These are phyloP conservation scores for Drosophila anomelani DNA, from an alignment of 2,888 invertebrate species.

Conservation along the genomic window DNA sequence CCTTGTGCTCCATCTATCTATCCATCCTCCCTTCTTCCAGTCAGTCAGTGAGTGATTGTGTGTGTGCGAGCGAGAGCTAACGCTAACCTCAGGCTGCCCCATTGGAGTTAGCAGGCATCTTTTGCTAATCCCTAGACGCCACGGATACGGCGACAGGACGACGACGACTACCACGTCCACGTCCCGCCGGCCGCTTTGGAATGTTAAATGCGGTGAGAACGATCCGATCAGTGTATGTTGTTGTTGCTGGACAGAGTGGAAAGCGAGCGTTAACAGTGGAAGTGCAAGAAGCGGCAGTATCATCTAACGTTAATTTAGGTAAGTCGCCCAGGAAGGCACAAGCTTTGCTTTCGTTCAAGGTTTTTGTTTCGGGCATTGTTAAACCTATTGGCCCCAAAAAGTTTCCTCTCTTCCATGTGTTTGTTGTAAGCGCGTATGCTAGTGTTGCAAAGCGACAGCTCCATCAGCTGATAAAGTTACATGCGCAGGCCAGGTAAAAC, in stretches of 20 bases:
- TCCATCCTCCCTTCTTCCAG: conserved; percentile 53
- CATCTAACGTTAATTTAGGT: conserved; percentile 76
- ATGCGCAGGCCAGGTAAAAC: conserved; percentile 35
- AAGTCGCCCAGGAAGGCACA: conserved; percentile 35
- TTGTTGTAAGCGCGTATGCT: conserved; percentile 53
- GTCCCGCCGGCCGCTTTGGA: conserved; percentile 80
- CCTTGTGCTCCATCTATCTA: conserved; percentile 15
- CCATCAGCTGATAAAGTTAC: conserved; percentile 68
- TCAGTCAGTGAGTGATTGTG: conserved; percentile 45
- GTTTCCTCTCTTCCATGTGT: conserved; percentile 15
- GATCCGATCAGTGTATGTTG: conserved; percentile 82
- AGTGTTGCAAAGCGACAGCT: conserved; percentile 57
- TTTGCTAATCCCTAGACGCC: conserved; percentile 30
- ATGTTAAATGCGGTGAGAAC: conserved; percentile 85
- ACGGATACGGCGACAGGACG: conserved; percentile 48
- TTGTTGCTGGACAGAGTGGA: conserved; percentile 75
- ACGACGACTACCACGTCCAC: conserved; percentile 58
- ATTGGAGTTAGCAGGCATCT: conserved; percentile 32
- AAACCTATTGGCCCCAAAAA: conserved; percentile 13
- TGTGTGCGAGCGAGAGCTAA: conserved; percentile 24
- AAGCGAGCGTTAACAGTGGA: conserved; percentile 65
- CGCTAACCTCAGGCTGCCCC: conserved; percentile 42
- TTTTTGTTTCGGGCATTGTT: conserved; percentile 9
- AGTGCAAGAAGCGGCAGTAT: conserved; percentile 67
- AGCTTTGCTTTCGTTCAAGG: conserved; percentile 15